A percentile compares a stretch with the other conserved stretches of the same genome.
phyloP scores from a whole-genome alignment of 2,888 invertebrate species.

The Sminthurinus aureus region DNA sequence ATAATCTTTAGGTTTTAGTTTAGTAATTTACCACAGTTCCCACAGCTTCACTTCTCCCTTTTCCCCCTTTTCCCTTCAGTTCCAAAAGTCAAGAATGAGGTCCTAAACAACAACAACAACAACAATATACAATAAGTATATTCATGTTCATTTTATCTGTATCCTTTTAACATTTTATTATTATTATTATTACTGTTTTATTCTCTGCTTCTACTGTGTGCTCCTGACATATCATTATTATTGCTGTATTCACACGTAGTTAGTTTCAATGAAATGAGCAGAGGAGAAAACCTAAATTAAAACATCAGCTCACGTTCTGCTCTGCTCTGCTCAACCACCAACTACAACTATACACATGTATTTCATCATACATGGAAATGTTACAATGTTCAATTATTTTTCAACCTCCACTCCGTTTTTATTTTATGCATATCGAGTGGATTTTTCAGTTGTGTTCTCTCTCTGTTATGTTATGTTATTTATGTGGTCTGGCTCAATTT shows the following conservation, averaged over 20 bases:
- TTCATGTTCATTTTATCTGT: not conserved
- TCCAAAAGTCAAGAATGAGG: too few relatives aligned
- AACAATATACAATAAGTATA: not conserved
- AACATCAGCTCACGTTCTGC: conserved; percentile 36
- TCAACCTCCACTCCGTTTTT: too few relatives aligned
- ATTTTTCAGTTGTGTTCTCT: not conserved
- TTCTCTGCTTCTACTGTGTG: not conserved
- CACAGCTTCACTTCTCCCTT: conserved; percentile 1
- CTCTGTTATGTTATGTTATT: not conserved
- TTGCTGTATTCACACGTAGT: not conserved
- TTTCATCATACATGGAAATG: too few relatives aligned
- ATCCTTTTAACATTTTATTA: too few relatives aligned
- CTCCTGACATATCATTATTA: not conserved
- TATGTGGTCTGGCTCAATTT: not conserved
- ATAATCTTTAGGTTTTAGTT: conserved; percentile 16
- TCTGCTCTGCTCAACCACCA: not conserved
- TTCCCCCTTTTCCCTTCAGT: not conserved
- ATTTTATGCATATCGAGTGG: too few relatives aligned
- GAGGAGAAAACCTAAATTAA: conserved; percentile 32
- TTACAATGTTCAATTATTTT: too few relatives aligned
- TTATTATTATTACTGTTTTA: too few relatives aligned
- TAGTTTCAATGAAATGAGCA: conserved; percentile 9
- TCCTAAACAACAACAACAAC: too few relatives aligned
- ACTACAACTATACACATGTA: not conserved
- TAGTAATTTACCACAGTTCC: conserved; percentile 38